Base-by-base conservation (phyloP, 2,113 vertebrate genomes). In the Phoxinus phoxinus region DNA sequence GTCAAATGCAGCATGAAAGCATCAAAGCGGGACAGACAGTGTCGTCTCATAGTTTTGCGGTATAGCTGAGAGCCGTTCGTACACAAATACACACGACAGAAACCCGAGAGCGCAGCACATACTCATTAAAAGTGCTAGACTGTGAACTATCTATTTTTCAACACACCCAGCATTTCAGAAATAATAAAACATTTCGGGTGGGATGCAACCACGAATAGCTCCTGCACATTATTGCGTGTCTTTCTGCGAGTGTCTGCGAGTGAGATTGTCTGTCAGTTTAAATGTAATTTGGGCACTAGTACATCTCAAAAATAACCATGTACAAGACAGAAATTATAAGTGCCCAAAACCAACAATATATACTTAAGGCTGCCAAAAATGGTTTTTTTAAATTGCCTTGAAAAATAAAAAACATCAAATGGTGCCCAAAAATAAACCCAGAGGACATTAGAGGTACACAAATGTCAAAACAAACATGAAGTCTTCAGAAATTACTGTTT, bases 291-390 rank as follows among this genome's bases (percentile, higher is more conserved):
- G 92, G 93, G 91, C 92, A 93, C 89, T 89, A 93, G 93, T 92
- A 94, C 93, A 95, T 95, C 92, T 95, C 91, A 91, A 94, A 95
- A 95, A 95, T 95, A 94, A 94, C 94, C 93, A 94, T 92, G 91
- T 94, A 90, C 90, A 93, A 90, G 91, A 91, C 90, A 93, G 91
- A 95, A 94, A 95, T 95, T 95, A 95, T 95, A 95, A 94, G 94
- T 87, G 92, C 93, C 92, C 90, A 90, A 92, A 92, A 93, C 91
- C 93, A 94, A 94, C 94, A 94, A 95, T 93, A 93, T 95, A 93
- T 94, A 94, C 93, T 95, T 94, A 93, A 86, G 89, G 90, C 93
- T 90, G 91, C 92, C 86, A 93, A 92, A 94, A 93, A 92, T 91
- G 92, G 92, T 71, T 81, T 91, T 84, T 91, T 83, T 35, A 94